Base-by-base conservation (phyloP, 2,113 vertebrate species). In the Sinocyclocheilus rhinocerous region DNA sequence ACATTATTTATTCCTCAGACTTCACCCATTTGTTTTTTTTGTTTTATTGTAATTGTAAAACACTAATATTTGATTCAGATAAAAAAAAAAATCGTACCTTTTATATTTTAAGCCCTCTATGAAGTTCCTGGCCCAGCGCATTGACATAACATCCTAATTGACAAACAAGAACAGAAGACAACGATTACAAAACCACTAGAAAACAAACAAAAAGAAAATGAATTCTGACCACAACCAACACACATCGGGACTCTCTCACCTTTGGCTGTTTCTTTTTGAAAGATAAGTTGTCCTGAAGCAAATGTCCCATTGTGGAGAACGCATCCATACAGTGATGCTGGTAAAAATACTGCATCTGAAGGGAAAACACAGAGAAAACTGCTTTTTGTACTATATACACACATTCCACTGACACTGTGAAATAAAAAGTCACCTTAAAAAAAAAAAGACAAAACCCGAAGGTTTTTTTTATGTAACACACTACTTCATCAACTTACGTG, bases 271-370 rank as follows among this genome's bases (percentile, higher is more conserved):
- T 16, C 0, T 6, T 3, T 3, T 59, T 89, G 69, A 96, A 91
- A 78, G 85, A 65, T 84, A 96, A 95, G 76, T 94, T 84, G 59
- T 93, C 92, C 4, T 91, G 90, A 48, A 97, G 93, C 48, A 96
- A 76, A 15, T 78, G 89, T 3, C 92, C 91, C 90, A 95, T 94
- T 26, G 94, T 92, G 0, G 92, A 87, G 20, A 97, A 97, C 15
- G 95, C 94, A 2, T 96, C 93, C 24, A 92, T 90, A 6, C 80
- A 88, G 22, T 96, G 91, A 86, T 96, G 93, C 85, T 90, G 76
- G 90, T 93, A 94, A 89, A 96, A 96, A 87, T 91, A 92, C 88
- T 94, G 89, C 92, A 97, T 94, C 97, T 97, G 55, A 20, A 55
- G 2, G 57, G 42, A 4, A 45, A 57, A 70, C n/a, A 29, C 16